Base-by-base conservation (phyloP, 2,888 invertebrate genomes). In the Drosophila subsilvestris region DNA sequence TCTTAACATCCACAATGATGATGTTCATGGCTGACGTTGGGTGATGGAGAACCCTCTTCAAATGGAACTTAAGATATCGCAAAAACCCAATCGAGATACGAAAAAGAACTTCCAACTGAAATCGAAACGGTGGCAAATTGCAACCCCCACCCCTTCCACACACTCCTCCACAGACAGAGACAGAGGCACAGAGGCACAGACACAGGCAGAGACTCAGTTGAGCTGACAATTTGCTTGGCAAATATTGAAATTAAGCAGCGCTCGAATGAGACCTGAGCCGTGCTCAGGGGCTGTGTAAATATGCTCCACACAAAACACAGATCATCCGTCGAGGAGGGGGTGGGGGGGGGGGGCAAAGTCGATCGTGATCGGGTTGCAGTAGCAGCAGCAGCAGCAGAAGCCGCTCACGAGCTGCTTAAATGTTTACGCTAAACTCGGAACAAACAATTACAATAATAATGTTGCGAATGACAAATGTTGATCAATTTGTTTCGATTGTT, bases 51-150 rank as follows among this genome's bases (percentile, higher is more conserved):
- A 22, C 10, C 10, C 18, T 20, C 20, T 5, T 29, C 14, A 10
- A 51, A 44, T 27, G 50, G 51, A 37, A n/a, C 14, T 63, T 63
- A 47, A 65, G 65, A 65, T 65, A 65, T 43, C 42, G 37, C 37
- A 18, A 5, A 42, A 32, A n/a, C 14, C 51, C 51, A 69, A 53
- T 68, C 69, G 27, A 68, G 67, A 68, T 69, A 68, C 2, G 14
- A 1, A 22, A 58, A 57, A 68, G 67, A 66, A 66, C 55, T 42
- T 54, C 9, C 14, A 37, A 18, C 8, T 25, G 10, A 37, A 51
- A 53, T 54, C 44, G 53, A 49, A 63, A 72, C 70, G 57, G 70
- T 71, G 57, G 70, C 70, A 59, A 68, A 68, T 58, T 58, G 53
- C 14, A 20, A 6, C 50, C 17, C 27, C 32, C 12, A 6, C 50